phyloP scores from a whole-genome alignment of 2,797 vertebrate species.

The Chrosomus eos region DNA sequence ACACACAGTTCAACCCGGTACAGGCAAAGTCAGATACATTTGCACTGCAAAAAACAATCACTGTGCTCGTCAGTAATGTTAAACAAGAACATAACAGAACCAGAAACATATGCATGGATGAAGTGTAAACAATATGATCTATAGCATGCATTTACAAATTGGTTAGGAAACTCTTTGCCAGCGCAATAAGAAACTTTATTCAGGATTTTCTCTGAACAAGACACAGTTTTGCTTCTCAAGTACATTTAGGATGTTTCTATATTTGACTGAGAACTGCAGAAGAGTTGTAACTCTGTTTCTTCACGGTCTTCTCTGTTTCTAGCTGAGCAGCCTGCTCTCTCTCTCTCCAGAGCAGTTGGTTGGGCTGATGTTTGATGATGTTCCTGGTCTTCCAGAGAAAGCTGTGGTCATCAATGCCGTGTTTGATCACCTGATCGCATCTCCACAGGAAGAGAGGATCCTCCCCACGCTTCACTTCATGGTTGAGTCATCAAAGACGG shows the following conservation, averaged over 20 bases:
- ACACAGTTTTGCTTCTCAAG: background rate
- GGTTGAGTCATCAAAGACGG: slow-evolving; percentile 37
- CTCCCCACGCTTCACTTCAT: slow-evolving; percentile 62
- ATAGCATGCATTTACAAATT: background rate
- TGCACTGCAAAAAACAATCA: background rate
- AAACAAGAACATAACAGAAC: background rate
- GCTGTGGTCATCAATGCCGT: slow-evolving; percentile 62
- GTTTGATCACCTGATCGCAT: slow-evolving; percentile 64
- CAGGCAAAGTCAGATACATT: slow-evolving; percentile 22
- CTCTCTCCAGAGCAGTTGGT: slow-evolving; percentile 68
- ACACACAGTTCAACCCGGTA: slow-evolving; percentile 70
- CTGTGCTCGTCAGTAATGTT: background rate
- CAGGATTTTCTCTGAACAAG: background rate
- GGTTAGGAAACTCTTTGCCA: background rate
- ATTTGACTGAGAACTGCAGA: too few relatives aligned
- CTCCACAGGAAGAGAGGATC: slow-evolving; percentile 41
- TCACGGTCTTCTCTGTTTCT: background rate
- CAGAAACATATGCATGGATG: background rate
- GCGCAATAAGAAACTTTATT: background rate
- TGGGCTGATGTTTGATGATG: slow-evolving; percentile 64
- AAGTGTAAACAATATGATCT: background rate
- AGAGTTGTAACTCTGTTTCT: background rate
- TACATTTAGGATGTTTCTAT: background rate
- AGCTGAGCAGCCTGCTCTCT: slow-evolving; percentile 67
- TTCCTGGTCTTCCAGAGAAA: slow-evolving; percentile 53